A percentile compares a stretch with the other conserved stretches of the same genome.
These are phyloP conservation scores for Melanerpes formicivorus DNA, from an alignment of 2,113 vertebrate genomes.

Conservation along the genomic window DNA sequence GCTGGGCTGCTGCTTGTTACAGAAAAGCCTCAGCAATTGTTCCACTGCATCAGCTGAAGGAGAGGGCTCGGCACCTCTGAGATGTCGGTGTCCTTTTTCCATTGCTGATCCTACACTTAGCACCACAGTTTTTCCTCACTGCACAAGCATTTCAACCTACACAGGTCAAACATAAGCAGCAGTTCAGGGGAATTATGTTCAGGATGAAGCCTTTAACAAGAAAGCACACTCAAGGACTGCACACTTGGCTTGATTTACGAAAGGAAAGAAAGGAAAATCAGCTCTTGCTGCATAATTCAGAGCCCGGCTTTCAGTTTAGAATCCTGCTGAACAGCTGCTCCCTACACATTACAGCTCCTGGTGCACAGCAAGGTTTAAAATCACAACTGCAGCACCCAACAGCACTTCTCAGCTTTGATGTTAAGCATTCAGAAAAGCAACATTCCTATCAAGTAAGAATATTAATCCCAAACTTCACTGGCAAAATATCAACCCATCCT, in stretches of 20 bases:
- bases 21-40: background rate
- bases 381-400: background rate
- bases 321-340: background rate
- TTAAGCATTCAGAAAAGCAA: background rate
- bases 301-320: background rate
- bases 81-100: background rate
- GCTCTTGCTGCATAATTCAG: background rate
- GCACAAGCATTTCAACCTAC: background rate
- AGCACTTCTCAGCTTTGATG: background rate
- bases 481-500: background rate
- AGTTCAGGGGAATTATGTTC: background rate
- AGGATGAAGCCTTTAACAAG: background rate
- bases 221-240: background rate
- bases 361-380: background rate
- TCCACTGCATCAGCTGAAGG: background rate
- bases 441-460: background rate
- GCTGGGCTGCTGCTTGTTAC: background rate
- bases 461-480: background rate
- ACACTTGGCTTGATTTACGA: background rate
- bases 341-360: background rate
- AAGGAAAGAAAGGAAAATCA: background rate
- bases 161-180: background rate
- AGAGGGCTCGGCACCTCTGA: background rate
- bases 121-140: background rate
- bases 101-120: background rate